Percentiles rank a stretch among this genome's conserved stretches.
These are phyloP conservation scores for Phalera bucephala DNA, from an alignment of 2,888 invertebrate genomes.

Conservation along the genomic window DNA sequence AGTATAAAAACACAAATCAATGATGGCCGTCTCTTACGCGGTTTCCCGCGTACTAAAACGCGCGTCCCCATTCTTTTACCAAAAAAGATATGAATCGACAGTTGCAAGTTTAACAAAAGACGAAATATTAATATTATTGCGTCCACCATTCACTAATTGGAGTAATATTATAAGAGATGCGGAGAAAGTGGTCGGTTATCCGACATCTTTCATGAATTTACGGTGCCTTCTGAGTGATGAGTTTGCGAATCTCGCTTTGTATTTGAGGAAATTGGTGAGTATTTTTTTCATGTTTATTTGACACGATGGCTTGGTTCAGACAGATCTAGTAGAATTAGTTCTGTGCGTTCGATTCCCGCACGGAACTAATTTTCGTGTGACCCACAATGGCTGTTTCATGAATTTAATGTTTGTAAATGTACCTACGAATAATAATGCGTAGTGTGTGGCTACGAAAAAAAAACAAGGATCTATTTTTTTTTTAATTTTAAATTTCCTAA, in stretches of 20 bases:
- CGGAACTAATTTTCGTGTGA: no score
- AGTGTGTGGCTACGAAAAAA: no score
- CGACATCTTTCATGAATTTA: slow-evolving; percentile 83
- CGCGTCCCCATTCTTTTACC: slow-evolving; percentile 62
- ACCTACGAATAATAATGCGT: no score
- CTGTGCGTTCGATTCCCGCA: no score
- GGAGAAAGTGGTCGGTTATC: slow-evolving; percentile 81
- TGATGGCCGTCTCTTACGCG: slow-evolving; percentile 59
- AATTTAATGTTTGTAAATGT: no score
- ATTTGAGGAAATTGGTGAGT: slow-evolving; percentile 78
- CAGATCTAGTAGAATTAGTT: no score
- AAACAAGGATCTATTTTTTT: no score
- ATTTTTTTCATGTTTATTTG: slow-evolving; percentile 3
- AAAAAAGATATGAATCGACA: slow-evolving; percentile 72
- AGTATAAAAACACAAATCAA: slow-evolving; percentile 25
- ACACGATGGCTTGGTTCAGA: neutral
- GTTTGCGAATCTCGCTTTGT: slow-evolving; percentile 82
- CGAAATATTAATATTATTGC: slow-evolving; percentile 65
- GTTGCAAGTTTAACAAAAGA: slow-evolving; percentile 75
- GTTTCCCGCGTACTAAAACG: slow-evolving; percentile 66
- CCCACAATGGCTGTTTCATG: no score
- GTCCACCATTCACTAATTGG: slow-evolving; percentile 76
- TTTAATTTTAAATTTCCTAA: no score
- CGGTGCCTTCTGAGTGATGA: slow-evolving; percentile 84
- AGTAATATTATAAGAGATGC: slow-evolving; percentile 74